phyloP scores from a whole-genome alignment of 2,113 vertebrate species.

The Eublepharis macularius region DNA sequence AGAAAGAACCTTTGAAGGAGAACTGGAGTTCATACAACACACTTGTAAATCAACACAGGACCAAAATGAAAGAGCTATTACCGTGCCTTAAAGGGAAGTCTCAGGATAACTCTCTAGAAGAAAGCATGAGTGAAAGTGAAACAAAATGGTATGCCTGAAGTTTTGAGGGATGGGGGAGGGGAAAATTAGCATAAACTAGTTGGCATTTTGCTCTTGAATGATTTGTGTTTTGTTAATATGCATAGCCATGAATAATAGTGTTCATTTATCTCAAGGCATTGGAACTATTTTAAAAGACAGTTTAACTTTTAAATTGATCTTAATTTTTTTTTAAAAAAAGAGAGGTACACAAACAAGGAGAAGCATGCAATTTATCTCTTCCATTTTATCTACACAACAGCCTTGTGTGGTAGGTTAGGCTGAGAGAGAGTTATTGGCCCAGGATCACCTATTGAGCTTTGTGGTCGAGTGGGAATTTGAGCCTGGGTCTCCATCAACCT shows the following conservation, averaged over 20 bases:
- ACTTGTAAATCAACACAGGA: slow-evolving; percentile 50
- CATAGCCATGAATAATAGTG: background rate
- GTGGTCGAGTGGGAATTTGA: too few relatives aligned
- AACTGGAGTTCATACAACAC: background rate
- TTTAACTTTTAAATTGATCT: background rate
- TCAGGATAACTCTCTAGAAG: slow-evolving; percentile 15
- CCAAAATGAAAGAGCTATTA: slow-evolving; percentile 31
- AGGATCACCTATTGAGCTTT: too few relatives aligned
- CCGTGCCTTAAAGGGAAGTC: slow-evolving; percentile 9
- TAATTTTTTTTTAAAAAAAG: background rate
- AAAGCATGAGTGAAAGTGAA: slow-evolving; percentile 25
- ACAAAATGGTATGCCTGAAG: slow-evolving; percentile 46
- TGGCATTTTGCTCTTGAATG: background rate
- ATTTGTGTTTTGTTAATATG: background rate
- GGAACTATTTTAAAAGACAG: background rate
- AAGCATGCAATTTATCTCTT: too few relatives aligned
- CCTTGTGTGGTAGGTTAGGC: too few relatives aligned
- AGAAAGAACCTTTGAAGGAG: slow-evolving; percentile 19
- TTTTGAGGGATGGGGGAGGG: background rate
- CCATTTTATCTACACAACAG: too few relatives aligned
- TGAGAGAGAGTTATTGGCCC: too few relatives aligned
- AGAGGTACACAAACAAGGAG: background rate
- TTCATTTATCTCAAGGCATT: background rate
- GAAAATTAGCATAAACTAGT: background rate
- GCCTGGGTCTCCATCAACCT: too few relatives aligned